Evolutionary conservation across 2,113 vertebrate genomes (phyloP), one percentile per base, ranked within the genome.

Genomic region (Poeciliopsis prolifica): DNA sequence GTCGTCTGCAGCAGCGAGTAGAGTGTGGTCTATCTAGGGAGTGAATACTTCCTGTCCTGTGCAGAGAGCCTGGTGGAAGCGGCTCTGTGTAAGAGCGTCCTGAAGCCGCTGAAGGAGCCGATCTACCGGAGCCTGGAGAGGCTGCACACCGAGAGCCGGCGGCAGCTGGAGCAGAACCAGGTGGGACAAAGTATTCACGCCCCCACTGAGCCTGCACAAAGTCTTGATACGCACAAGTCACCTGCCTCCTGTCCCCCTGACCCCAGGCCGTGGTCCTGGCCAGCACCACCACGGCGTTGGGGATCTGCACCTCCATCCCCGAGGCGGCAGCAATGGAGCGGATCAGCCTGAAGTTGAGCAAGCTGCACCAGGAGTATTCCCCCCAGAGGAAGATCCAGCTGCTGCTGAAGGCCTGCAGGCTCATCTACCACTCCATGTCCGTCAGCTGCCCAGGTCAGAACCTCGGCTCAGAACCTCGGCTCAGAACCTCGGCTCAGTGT

Each of bases 351-450:
- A 98, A 97, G 84, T 94, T 99, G 51, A 79, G 87, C 13, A 91
- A 81, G 37, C 95, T 99, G 90, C 95, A 98, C 88, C 95, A 95
- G 86, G 94, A 97, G 72, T 99, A 99, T 81, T 99, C 98, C 0
- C 98, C 98, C 0, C 96, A 97, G 88, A 99, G 95, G 86, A 99
- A 99, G 93, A 97, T 99, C 28, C 84, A 96, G 74, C 91, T 95
- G 84, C 93, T 99, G 79, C 95, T 99, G 19, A 99, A 99, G 89
- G 93, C 96, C 72, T 99, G 98, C 94, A 99, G 99, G 85, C 95
- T 99, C 84, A 99, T 99, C 91, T 99, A 99, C 2, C 96, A 99
- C 74, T 97, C 96, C 75, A 99, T 99, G 98, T 91, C 97, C 11
- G 93, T 96, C 10, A 96, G 98, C 92, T 94, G 88, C 61, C 95